Conservation (phyloP, 2,113 vertebrate species). For the Picathartes gymnocephalus region DNA sequence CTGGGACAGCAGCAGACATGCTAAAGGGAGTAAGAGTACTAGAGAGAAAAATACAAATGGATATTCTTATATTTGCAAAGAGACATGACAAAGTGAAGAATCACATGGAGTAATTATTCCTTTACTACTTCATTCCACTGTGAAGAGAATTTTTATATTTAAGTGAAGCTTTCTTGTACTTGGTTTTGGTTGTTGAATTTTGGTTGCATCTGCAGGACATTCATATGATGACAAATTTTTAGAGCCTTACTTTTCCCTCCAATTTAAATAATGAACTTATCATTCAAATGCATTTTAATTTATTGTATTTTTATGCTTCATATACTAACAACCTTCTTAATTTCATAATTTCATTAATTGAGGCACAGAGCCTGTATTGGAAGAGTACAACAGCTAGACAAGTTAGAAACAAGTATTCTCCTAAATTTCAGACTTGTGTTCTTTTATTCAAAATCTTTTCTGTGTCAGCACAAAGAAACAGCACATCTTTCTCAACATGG, state of each 20-base stretch:
- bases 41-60: neutral
- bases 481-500: neutral
- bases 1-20: neutral
- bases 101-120: neutral
- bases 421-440: neutral
- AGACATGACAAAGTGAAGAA: neutral
- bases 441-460: conserved; percentile 5
- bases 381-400: neutral
- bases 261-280: neutral
- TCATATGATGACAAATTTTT: neutral
- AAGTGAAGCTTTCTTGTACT: neutral
- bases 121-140: neutral
- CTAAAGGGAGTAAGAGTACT: neutral
- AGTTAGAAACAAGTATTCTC: neutral
- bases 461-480: conserved; percentile 8
- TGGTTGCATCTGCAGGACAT: neutral
- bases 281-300: neutral
- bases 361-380: neutral
- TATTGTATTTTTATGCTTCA: neutral
- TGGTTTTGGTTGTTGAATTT: neutral
- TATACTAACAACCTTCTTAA: neutral
- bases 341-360: neutral
- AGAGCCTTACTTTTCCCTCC: neutral
- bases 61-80: neutral
- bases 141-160: neutral